These are phyloP conservation scores for Melolontha melolontha DNA, from an alignment of 2,888 invertebrate species.

Conservation along the genomic window DNA sequence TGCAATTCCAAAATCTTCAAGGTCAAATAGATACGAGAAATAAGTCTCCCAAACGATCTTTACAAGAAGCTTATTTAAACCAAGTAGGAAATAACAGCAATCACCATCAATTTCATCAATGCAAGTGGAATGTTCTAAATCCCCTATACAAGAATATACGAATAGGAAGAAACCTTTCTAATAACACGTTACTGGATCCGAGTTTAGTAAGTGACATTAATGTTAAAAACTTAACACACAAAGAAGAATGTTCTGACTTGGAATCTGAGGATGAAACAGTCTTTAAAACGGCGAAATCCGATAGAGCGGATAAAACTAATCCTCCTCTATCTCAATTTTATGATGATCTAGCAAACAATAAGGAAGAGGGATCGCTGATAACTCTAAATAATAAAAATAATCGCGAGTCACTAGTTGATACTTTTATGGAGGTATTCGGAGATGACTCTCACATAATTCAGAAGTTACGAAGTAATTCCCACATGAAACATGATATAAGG, in stretches of 20 bases:
- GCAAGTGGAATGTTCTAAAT: slow-evolving; percentile 21
- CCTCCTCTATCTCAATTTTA: slow-evolving; percentile 3
- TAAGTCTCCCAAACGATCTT: background rate
- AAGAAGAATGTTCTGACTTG: slow-evolving; percentile 16
- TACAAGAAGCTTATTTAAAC: slow-evolving; percentile 16
- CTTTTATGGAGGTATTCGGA: slow-evolving; percentile 32
- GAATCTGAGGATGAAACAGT: slow-evolving; percentile 19
- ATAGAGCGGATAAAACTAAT: background rate
- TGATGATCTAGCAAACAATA: slow-evolving; percentile 2
- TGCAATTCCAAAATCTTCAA: background rate
- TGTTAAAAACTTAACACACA: slow-evolving; percentile 4
- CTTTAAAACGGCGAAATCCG: background rate
- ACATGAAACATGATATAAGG: slow-evolving; percentile 9
- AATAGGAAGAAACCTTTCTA: background rate
- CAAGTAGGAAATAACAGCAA: background rate
- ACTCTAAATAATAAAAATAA: background rate
- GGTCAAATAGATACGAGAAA: background rate
- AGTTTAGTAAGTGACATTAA: slow-evolving; percentile 8
- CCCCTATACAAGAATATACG: slow-evolving; percentile 22
- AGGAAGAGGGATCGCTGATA: background rate
- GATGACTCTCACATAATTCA: slow-evolving; percentile 30
- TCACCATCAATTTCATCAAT: slow-evolving; percentile 1
- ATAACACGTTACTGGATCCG: background rate
- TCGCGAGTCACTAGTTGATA: slow-evolving; percentile 19
- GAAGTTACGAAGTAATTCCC: slow-evolving; percentile 18